These are phyloP conservation scores for Cyclina sinensis DNA, from an alignment of 1,140 invertebrate genomes.

Conservation along the genomic window DNA sequence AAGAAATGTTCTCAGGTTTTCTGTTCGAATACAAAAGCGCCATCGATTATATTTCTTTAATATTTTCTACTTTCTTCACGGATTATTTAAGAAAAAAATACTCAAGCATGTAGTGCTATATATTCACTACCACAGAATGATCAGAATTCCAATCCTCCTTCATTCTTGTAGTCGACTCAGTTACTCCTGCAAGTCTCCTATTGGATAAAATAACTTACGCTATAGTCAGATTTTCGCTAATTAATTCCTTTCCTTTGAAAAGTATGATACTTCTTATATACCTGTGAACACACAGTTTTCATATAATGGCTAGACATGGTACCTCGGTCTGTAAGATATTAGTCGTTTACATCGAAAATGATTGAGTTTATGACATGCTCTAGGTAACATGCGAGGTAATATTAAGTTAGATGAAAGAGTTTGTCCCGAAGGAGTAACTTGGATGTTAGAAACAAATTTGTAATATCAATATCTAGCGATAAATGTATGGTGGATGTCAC, in stretches of 20 bases:
- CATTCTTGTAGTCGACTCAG: not conserved
- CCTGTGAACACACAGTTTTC: not conserved
- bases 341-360: not conserved
- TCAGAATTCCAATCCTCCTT: not conserved
- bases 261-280: not conserved
- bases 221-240: not conserved
- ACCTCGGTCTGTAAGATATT: not conserved
- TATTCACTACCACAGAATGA: not conserved
- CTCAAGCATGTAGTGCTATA: not conserved
- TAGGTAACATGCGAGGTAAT: not conserved
- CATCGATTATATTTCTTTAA: not conserved
- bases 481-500: no score
- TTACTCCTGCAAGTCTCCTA: not conserved
- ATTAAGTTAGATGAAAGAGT: not conserved
- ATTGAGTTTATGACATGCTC: not conserved
- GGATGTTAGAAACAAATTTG: no score
- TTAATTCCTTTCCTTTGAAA: not conserved
- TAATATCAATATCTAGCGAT: no score
- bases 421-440: not conserved
- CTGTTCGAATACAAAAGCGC: not conserved
- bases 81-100: not conserved
- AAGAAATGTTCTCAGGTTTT: not conserved
- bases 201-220: constrained; percentile 3
- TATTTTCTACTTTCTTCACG: not conserved
- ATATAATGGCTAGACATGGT: not conserved